Evolutionary conservation across 2,888 invertebrate genomes (phyloP), one percentile per base, ranked within the genome.

Genomic region (Brachyptera risi): DNA sequence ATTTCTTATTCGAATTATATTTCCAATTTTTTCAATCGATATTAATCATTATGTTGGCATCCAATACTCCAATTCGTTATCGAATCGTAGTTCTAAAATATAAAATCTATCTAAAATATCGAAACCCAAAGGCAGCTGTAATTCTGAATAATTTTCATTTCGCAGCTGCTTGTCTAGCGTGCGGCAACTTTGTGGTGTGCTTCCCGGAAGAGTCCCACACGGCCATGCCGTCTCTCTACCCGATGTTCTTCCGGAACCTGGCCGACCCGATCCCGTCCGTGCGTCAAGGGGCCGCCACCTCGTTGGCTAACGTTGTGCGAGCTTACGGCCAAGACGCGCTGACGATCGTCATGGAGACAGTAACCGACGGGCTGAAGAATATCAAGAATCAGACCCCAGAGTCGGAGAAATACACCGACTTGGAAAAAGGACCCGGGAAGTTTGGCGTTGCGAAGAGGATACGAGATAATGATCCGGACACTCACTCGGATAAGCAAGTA

Each of bases 201-300:
- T 80, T 77, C 68, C 78, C 80, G 5, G 75, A 75, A 56, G 78
- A 79, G 66, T 75, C 76, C 3, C 73, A 69, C 72, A 44, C 63
- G 1, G 69, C 71, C 3, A 65, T 78, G 67, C 73, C 74, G 15
- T 69, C 69, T 19, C 69, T 80, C 37, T 76, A 76, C 66, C 76
- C 77, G 3, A 69, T 80, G 66, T 74, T 75, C 67, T 73, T 73
- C 71, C 72, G 68, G 17, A 73, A 73, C 63, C 66, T 80, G 56
- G 75, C 75, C 68, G 80, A 81, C 70, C 76, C 75, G 58, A 80
- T 80, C 57, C 72, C 79, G 1, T 78, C 79, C 9, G 80, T 81
- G 3, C 68, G 81, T 19, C 79, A 80, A 68, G 80, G 80, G n/a
- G 80, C 79, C n/a, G 80, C 81, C 7, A 70, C 75, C 7, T 75